Evolutionary conservation across 1,140 invertebrate genomes (phyloP).

Genomic region (Nephotettix cincticeps): DNA sequence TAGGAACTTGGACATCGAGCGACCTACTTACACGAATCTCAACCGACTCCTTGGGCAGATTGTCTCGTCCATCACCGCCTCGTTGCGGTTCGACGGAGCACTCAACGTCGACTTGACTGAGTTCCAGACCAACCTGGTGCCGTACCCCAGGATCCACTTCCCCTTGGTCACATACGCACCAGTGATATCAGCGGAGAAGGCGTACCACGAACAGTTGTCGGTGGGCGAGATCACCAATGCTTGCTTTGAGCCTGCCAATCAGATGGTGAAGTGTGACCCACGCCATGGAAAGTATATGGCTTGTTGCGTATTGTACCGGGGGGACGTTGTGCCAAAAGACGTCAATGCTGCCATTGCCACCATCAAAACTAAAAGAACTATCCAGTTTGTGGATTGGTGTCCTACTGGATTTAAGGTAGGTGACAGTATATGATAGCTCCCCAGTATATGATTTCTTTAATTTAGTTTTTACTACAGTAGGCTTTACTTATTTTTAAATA

Average conservation of each 20-base stretch:
- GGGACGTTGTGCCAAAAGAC: conserved; percentile 77
- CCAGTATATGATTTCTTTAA: too few relatives aligned
- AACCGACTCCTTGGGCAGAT: conserved; percentile 81
- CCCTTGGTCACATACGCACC: conserved; percentile 76
- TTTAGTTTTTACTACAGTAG: too few relatives aligned
- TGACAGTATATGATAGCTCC: conserved; percentile 76
- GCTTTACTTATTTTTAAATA: too few relatives aligned
- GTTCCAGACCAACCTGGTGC: conserved; percentile 88
- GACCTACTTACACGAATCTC: conserved; percentile 80
- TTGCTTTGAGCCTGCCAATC: conserved; percentile 68
- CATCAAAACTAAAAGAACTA: conserved; percentile 82
- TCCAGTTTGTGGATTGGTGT: conserved; percentile 77
- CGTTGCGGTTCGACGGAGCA: conserved; percentile 84
- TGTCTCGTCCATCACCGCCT: conserved; percentile 83
- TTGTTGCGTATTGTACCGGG: conserved; percentile 47
- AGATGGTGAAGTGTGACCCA: conserved; percentile 85
- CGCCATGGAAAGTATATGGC: conserved; percentile 80
- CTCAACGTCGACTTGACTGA: conserved; percentile 88
- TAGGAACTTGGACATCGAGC: conserved; percentile 83
- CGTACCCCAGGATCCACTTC: conserved; percentile 82
- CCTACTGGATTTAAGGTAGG: conserved; percentile 81
- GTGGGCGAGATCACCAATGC: conserved; percentile 72
- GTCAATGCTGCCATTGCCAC: conserved; percentile 83
- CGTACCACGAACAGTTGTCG: conserved; percentile 78
- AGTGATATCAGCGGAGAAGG: conserved; percentile 80